These are phyloP conservation scores for Acleris cristana DNA, from an alignment of 2,888 invertebrate genomes.

Conservation along the genomic window DNA sequence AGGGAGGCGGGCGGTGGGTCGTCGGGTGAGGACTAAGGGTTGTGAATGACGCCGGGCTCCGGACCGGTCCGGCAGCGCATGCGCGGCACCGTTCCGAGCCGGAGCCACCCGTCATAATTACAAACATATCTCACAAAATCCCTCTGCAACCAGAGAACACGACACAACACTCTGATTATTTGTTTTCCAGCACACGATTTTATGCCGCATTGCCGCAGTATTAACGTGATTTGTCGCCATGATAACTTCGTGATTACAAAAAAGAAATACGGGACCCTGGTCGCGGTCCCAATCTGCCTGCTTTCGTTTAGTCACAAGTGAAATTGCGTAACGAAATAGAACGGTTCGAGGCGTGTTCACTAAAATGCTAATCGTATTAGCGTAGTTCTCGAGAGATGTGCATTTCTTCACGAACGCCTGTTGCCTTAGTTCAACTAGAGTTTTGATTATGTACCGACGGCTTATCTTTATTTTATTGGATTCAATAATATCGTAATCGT, in stretches of 20 bases:
- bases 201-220: conserved; percentile 49
- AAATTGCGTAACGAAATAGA: conserved; percentile 30
- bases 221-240: conserved; percentile 34
- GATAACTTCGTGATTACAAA: conserved; percentile 32
- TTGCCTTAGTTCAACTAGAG: conserved; percentile 11
- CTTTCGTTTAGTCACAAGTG: conserved; percentile 27
- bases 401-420: conserved; percentile 24
- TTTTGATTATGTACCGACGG: neutral
- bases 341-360: conserved; percentile 21
- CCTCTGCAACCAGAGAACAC: conserved; percentile 47
- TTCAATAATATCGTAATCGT: too few species aligned
- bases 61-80: conserved; percentile 53
- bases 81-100: conserved; percentile 21
- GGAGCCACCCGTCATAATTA: conserved; percentile 54
- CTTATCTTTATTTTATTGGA: neutral
- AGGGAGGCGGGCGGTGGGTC: conserved; percentile 39
- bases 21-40: conserved; percentile 45
- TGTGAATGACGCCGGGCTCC: conserved; percentile 53
- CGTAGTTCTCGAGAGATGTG: conserved; percentile 25
- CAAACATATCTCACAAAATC: conserved; percentile 54
- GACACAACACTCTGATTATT: conserved; percentile 47
- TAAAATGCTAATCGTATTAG: conserved; percentile 37
- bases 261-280: conserved; percentile 22
- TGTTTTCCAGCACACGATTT: conserved; percentile 51
- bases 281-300: conserved; percentile 14